Percentiles rank a stretch among this genome's conserved stretches.
Conservation (phyloP, 2,888 invertebrate species). For the Drosophila neotestacea region DNA sequence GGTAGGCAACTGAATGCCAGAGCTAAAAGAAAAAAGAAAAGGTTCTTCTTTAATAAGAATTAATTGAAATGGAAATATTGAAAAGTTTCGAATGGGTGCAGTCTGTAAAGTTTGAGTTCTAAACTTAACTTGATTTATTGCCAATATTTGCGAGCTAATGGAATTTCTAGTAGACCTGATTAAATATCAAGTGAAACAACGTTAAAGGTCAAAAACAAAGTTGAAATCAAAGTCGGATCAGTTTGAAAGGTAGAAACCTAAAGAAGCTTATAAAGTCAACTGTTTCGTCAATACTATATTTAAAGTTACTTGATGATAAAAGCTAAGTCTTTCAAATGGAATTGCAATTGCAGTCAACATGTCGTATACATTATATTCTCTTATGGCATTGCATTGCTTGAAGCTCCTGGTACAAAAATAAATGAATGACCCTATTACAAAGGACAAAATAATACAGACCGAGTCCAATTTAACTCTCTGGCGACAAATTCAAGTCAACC, state of each 20-base stretch:
- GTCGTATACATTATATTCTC: constrained; percentile 15
- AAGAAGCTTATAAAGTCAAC: neutral
- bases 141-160: constrained; percentile 23
- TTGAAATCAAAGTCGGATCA: neutral
- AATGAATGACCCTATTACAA: constrained; percentile 17
- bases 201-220: neutral
- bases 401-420: neutral
- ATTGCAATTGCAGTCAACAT: neutral
- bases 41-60: constrained; percentile 58
- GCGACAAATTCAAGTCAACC: constrained; percentile 30
- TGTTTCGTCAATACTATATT: neutral
- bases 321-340: neutral
- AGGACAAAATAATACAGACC: constrained; percentile 15
- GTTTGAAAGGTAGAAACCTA: no score
- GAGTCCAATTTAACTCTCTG: constrained; percentile 31
- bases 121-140: constrained; percentile 27
- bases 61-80: constrained; percentile 63
- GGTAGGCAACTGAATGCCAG: constrained; percentile 13
- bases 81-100: constrained; percentile 29
- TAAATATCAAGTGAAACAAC: neutral
- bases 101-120: constrained; percentile 57
- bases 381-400: neutral
- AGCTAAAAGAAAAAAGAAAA: constrained; percentile 26
- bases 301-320: neutral
- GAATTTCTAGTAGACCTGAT: constrained; percentile 5